Base-by-base conservation (phyloP, 2,888 invertebrate genomes). In the Eugnorisma glareosa region DNA sequence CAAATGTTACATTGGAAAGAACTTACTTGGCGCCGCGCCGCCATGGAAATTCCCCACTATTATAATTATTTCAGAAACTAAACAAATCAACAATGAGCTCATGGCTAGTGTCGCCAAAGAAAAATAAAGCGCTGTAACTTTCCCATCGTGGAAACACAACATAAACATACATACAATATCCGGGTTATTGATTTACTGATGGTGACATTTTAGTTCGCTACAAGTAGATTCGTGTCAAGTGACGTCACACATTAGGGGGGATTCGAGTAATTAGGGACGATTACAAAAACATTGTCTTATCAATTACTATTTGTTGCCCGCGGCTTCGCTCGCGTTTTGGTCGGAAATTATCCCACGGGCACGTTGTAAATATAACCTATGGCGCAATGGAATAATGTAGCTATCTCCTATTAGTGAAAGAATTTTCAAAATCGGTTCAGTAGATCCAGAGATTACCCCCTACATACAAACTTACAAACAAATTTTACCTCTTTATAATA, bases 171-270 rank as follows among this genome's bases (percentile, higher is more conserved):
- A 59, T 43, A 67, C 40, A 45, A 28, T 78, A 71, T 71, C 61
- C 67, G 11, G 5, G 21, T 37, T 78, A 86, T 83, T 68, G 70
- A 74, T 78, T 57, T 40, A 73, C n/a, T 28, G 28, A 67, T 77
- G 51, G 86, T 28, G 21, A 69, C 83, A 69, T 37, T 72, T 45
- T 18, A 59, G 43, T 24, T 5, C 21, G 35, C 18, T 13, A 31
- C 4, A 24, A 28, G 51, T 35, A 18, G 1, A 40, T n/a, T n/a
- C 11, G 28, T 74, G 74, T 48, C 45, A n/a, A 80, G 48, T 74
- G 2, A 59, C 48, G 59, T 40, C 59, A 59, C 45, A 81, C 45
- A 48, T 31, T 48, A 48, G 37, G 11, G 81, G 21, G 24, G 45
- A 18, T 40, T n/a, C n/a, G 21, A 81, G 57, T 73, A 37, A 48